Evolutionary conservation across 2,797 vertebrate genomes (phyloP).

Genomic region (Eurystomus glaucurus): DNA sequence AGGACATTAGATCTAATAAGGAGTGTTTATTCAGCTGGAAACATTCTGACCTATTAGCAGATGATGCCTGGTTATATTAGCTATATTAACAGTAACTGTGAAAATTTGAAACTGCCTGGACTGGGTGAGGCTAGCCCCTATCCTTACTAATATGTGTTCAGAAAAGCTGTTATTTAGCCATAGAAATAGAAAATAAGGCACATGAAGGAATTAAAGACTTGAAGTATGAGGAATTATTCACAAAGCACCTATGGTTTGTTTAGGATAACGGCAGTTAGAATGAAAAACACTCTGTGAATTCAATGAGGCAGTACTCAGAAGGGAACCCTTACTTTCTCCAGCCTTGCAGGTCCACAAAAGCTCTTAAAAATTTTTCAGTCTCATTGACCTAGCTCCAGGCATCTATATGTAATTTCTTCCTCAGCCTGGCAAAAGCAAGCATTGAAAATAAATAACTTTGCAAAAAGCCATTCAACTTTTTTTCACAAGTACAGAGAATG

Average conservation of each 20-base stretch:
- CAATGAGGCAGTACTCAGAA: not conserved
- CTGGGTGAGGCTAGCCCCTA: not conserved
- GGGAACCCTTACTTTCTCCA: not conserved
- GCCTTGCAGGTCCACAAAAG: not conserved
- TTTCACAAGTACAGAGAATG: not conserved
- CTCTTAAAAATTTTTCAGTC: not conserved
- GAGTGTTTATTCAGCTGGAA: not conserved
- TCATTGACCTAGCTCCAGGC: not conserved
- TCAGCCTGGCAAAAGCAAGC: not conserved
- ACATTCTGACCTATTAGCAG: not conserved
- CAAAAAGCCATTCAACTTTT: not conserved
- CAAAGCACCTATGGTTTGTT: not conserved
- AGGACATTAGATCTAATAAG: not conserved
- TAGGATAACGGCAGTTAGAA: not conserved
- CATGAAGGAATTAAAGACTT: not conserved
- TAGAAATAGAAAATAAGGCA: not conserved
- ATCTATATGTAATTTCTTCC: not conserved
- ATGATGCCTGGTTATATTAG: not conserved
- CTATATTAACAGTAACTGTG: not conserved
- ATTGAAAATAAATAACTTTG: not conserved
- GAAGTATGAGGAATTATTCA: not conserved
- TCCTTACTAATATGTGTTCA: not conserved
- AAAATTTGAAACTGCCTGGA: not conserved
- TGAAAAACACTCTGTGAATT: not conserved
- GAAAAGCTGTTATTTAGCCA: not conserved